phyloP scores from a whole-genome alignment of 2,113 vertebrate species.

The Trematocara macrostoma region DNA sequence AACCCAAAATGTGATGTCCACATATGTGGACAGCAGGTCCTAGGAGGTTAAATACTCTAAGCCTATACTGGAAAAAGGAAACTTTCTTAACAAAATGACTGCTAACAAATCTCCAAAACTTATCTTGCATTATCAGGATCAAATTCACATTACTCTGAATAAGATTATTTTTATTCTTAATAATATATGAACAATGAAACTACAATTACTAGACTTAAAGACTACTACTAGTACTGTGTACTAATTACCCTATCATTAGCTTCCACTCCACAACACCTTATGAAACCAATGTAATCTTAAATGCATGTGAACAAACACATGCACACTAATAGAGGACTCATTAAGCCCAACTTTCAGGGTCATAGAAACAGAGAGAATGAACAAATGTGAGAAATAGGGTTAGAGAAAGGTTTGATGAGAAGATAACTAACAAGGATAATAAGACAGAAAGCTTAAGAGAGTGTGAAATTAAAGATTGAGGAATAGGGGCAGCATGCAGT shows the following conservation, averaged over 20 bases:
- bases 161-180: not conserved
- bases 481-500: not conserved
- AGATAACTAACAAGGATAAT: constrained; percentile 24
- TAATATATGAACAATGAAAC: not conserved
- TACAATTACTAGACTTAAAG: not conserved
- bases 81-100: not conserved
- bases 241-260: constrained; percentile 40
- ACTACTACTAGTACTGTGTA: not conserved
- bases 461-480: not conserved
- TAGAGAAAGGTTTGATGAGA: constrained; percentile 14
- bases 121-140: not conserved
- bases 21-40: too few species aligned
- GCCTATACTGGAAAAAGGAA: not conserved
- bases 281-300: not conserved
- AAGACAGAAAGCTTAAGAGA: not conserved
- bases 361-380: not conserved
- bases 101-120: accelerated
- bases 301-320: not conserved
- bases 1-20: too few species aligned
- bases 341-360: constrained; percentile 40
- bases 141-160: not conserved
- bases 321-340: not conserved
- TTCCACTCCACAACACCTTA: not conserved
- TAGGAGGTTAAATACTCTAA: too few species aligned
- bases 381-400: constrained; percentile 7